Conservation (phyloP, 2,888 invertebrate genomes). For the Pseudococcus jackbeardsleyi region DNA sequence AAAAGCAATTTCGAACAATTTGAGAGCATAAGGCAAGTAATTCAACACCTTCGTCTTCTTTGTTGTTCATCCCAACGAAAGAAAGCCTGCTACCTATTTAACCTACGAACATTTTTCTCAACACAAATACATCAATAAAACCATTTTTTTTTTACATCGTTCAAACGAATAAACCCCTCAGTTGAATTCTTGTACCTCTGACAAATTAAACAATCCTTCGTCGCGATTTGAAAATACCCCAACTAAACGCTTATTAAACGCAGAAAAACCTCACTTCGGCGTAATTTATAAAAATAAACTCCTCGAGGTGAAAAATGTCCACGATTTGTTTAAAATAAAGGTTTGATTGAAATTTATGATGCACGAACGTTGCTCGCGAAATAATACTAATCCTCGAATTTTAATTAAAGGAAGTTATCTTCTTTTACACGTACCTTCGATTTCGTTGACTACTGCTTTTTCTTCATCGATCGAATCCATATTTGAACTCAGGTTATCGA, state of each 20-base stretch:
- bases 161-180: background rate
- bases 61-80: too few relatives aligned
- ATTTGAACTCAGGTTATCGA: constrained; percentile 73
- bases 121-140: too few relatives aligned
- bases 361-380: background rate
- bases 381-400: background rate
- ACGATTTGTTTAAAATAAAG: background rate
- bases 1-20: too few relatives aligned
- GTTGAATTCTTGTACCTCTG: background rate
- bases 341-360: constrained; percentile 39
- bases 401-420: constrained; percentile 6
- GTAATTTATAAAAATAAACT: constrained; percentile 29
- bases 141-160: background rate
- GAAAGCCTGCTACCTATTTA: too few relatives aligned
- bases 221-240: background rate
- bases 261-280: background rate
- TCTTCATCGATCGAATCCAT: constrained; percentile 71
- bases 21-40: too few relatives aligned
- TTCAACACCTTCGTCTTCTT: too few relatives aligned
- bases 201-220: background rate
- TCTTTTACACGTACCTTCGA: background rate
- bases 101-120: too few relatives aligned
- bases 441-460: constrained; percentile 23
- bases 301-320: constrained; percentile 17
- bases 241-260: background rate